Base-by-base conservation (phyloP, 2,113 vertebrate genomes). In the Indicator maculatus region DNA sequence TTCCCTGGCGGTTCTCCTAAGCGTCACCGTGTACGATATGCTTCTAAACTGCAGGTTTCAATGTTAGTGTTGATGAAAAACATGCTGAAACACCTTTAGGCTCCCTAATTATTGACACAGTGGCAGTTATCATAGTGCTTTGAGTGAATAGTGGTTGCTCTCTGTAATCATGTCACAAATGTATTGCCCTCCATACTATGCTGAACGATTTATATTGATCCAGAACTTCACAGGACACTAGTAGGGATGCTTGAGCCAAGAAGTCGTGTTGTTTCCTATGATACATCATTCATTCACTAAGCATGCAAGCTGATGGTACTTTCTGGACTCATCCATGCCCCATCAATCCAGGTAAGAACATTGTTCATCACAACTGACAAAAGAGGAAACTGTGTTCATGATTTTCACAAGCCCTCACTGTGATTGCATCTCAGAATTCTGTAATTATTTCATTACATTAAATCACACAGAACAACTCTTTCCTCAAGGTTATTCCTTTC, bases 401-500 rank as follows among this genome's bases (percentile, higher is more conserved):
- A 60, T 88, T 94, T 89, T 83, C 82, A 86, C 52, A 86, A 30
- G 38, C 6, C 28, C 33, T 88, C n/a, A 44, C 33, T 78, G 26
- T 33, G 64, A 56, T 64, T 90, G 21, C 31, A 85, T 21, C 45
- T 79, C 39, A 89, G 38, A 65, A 63, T 52, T 41, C 14, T 70
- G 38, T 18, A 92, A 70, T 89, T 82, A 84, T 59, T 90, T 76
- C 15, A 63, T 84, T 81, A 31, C 20, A 53, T 69, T 92, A 74
- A 81, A 58, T 74, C 64, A 39, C 59, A 87, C 14, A 67, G 75
- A 77, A 71, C 36, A 91, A 80, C 12, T 72, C 31, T 38, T 90
- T 94, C 33, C 36, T 89, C 31, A 33, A 91, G 84, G 82, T 95
- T 33, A 86, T 83, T 77, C 26, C 5, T 95, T 80, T 92, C 56